Base-by-base conservation (phyloP, 2,113 vertebrate genomes). In the Etheostoma spectabile region DNA sequence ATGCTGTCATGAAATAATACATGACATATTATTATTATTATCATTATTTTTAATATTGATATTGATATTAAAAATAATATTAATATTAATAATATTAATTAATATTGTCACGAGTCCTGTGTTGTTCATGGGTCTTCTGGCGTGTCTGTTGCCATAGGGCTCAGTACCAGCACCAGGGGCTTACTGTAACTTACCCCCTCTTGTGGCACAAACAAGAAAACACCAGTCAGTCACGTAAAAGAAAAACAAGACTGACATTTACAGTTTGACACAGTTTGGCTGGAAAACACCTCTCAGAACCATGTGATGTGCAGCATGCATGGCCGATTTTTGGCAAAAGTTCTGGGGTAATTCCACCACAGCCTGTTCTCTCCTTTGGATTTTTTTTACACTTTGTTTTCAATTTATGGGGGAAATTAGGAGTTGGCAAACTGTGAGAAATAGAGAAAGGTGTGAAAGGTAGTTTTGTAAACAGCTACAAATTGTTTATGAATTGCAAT, bases 171-270 rank as follows among this genome's bases (percentile, higher is more conserved):
- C 75, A 82, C 68, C 65, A 65, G 77, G 59, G 83, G 74, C 64
- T 86, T 77, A 77, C 53, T 84, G 87, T 85, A 86, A 80, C 77
- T 82, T 83, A 90, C 91, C 84, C 94, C 94, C 92, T 91, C 94
- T 95, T 86, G 93, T 92, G 94, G 93, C 64, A 81, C 87, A 70
- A 87, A 66, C 4, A 77, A 74, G 88, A 84, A 92, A 87, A 89
- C 77, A 85, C 78, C 70, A 46, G 79, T 19, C 74, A 77, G 67
- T 86, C 80, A 72, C 69, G 42, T 19, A 18, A 6, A 35, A 15
- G 30, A 49, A 68, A 52, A 49, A 30, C 24, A 21, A 53, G 16
- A 62, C 8, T 77, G 69, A 56, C 71, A 45, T 74, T 84, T 61
- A 27, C 27, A 76, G 80, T 84, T 75, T 85, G 85, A 84, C 83